Base-by-base conservation (phyloP, 1,140 invertebrate genomes). In the Drosophila nebulosa region DNA sequence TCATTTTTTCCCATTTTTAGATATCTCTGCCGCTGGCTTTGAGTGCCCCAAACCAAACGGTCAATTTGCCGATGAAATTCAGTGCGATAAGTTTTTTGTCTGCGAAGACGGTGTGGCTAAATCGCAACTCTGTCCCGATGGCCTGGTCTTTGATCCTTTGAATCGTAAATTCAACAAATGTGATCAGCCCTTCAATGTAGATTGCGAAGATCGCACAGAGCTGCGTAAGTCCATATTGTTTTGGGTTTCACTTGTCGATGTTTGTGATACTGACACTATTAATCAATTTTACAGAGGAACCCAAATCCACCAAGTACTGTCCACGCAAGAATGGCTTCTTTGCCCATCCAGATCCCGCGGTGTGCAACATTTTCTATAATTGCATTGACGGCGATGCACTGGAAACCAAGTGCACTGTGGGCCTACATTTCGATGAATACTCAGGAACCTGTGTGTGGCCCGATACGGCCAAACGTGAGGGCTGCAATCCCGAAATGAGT, bases 161-260 rank as follows among this genome's bases (percentile, higher is more conserved):
- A 97, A 96, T 92, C 94, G 95, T 69, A 96, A 96, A 92, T 93
- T 96, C 84, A 97, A 97, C 93, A 97, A 97, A 91, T 98, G 97
- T 90, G 97, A 97, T 91, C 96, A 97, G 88, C 95, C 96, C 78
- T 97, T 97, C 94, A 97, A 97, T 75, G 96, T 97, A 6, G 96
- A 97, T 85, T 98, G 97, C 84, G 95, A 95, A 42, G 96, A 96
- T 84, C 94, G 97, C 74, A 94, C 95, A 18, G 95, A 97, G 92
- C 92, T 97, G 61, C 97, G 97, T 98, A 94, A 96, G 96, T 95
- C 3, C 7, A 10, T 32, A 10, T 14, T n/a, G 0, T 59, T 3
- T 50, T 51, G 27, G 52, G 50, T n/a, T n/a, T n/a, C n/a, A 24
- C 2, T 24, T 24, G 24, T 24, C 0, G 10, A 3, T 1, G 10